Evolutionary conservation across 1,140 invertebrate species (phyloP).

Genomic region (Drosophila takahashii): DNA sequence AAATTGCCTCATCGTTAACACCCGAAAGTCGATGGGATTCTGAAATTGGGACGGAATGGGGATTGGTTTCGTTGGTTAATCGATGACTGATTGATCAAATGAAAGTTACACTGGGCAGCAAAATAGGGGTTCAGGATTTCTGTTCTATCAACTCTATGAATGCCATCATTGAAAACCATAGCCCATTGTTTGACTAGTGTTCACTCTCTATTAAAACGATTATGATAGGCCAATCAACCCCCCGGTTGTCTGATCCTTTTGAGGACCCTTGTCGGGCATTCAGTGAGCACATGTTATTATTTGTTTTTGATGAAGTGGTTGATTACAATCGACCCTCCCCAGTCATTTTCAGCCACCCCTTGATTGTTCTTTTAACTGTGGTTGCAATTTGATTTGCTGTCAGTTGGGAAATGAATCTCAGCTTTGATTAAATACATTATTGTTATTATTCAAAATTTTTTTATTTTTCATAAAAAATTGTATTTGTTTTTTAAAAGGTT

Average conservation of each 20-base stretch:
- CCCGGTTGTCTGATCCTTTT: constrained; percentile 25
- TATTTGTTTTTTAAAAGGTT: too few species aligned
- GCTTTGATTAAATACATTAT: background rate
- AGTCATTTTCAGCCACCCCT: background rate
- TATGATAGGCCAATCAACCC: constrained; percentile 63
- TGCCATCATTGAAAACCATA: background rate
- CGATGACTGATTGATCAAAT: constrained; percentile 58
- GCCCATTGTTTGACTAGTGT: constrained; percentile 35
- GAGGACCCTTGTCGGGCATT: constrained; percentile 17
- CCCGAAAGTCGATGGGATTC: constrained; percentile 53
- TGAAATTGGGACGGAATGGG: constrained; percentile 30
- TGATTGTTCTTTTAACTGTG: constrained; percentile 1
- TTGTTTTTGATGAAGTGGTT: constrained; percentile 62
- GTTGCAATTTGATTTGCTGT: constrained; percentile 48
- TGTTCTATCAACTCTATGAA: background rate
- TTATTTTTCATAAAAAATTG: too few species aligned
- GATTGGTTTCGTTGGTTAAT: constrained; percentile 36
- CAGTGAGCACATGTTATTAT: constrained; percentile 64
- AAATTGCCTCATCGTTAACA: constrained; percentile 61
- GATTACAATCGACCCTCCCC: constrained; percentile 33
- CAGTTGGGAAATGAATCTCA: constrained; percentile 12
- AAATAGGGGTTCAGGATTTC: background rate
- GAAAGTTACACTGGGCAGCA: constrained; percentile 21
- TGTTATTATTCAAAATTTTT: too few species aligned
- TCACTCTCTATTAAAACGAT: constrained; percentile 28